phyloP scores from a whole-genome alignment of 64 coral and sea anemone species.

The Montipora efflorescens region DNA sequence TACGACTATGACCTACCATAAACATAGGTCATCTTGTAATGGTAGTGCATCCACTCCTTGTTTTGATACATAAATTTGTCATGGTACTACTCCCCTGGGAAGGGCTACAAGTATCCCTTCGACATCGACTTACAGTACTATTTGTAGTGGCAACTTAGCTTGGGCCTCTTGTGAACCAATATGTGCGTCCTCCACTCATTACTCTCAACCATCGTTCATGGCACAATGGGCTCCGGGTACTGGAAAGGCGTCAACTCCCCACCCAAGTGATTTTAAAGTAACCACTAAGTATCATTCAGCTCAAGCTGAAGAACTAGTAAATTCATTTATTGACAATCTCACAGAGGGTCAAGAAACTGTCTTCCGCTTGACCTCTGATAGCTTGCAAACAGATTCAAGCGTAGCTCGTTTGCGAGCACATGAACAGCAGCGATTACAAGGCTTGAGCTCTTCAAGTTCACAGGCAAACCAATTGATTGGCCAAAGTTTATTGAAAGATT shows the following conservation, averaged over 20 bases:
- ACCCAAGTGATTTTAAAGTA: background rate
- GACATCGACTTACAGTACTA: too few species aligned
- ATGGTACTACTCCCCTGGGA: too few species aligned
- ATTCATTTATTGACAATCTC: slow-evolving; percentile 20
- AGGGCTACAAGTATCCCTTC: too few species aligned
- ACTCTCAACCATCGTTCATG: background rate
- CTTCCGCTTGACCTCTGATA: background rate
- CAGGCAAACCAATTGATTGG: slow-evolving; percentile 11
- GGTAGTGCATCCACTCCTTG: too few species aligned
- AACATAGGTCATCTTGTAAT: too few species aligned
- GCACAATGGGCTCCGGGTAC: background rate
- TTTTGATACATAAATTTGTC: too few species aligned
- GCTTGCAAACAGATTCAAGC: background rate
- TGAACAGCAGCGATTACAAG: background rate
- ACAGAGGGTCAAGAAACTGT: background rate
- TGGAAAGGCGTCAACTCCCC: background rate
- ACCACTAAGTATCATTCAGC: background rate
- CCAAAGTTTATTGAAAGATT: background rate
- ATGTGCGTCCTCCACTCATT: too few species aligned
- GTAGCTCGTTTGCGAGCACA: background rate
- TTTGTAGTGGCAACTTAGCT: too few species aligned
- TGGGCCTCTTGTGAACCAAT: background rate
- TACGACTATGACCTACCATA: too few species aligned
- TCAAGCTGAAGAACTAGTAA: background rate
- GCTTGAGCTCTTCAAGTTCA: background rate